A percentile compares a stretch with the other conserved stretches of the same genome.
These are phyloP conservation scores for Caranx ignobilis DNA, from an alignment of 2,113 vertebrate genomes.

Conservation along the genomic window DNA sequence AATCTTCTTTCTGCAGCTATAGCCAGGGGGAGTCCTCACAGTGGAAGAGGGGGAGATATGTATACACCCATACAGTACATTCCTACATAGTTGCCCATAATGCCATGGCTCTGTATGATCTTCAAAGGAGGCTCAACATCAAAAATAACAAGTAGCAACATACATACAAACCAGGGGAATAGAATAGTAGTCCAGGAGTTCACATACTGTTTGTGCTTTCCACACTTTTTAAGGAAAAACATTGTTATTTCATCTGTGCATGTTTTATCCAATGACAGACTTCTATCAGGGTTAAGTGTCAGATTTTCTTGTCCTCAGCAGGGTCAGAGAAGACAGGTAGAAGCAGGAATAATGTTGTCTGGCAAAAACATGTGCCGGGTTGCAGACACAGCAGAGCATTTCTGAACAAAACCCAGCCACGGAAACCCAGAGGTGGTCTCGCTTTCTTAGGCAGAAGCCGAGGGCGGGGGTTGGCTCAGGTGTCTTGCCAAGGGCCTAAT, in stretches of 20 bases:
- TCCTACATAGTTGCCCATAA: not conserved
- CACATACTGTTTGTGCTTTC: not conserved
- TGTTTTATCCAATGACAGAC: conserved; percentile 47
- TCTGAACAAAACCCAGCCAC: conserved; percentile 22
- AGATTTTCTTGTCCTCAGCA: conserved; percentile 39
- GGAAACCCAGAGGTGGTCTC: conserved; percentile 31
- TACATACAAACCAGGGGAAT: not conserved
- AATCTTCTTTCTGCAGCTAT: conserved; percentile 53
- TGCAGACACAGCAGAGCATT: conserved; percentile 40
- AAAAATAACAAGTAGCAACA: not conserved
- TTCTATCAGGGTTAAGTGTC: conserved; percentile 28
- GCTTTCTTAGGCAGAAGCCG: conserved; percentile 27
- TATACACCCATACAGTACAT: conserved; percentile 26
- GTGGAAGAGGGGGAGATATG: conserved; percentile 2
- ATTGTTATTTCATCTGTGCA: conserved; percentile 15
- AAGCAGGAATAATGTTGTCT: conserved; percentile 14
- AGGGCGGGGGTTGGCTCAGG: conserved; percentile 30
- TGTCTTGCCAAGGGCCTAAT: conserved; percentile 42
- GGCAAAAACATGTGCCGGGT: conserved; percentile 2
- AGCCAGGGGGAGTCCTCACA: conserved; percentile 37
- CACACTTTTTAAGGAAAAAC: not conserved
- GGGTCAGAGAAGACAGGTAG: not conserved
- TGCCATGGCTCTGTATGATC: not conserved
- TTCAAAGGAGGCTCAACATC: not conserved
- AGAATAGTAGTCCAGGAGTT: not conserved